phyloP scores from a whole-genome alignment of 1,140 invertebrate genomes.

The Pogonomyrmex barbatus region DNA sequence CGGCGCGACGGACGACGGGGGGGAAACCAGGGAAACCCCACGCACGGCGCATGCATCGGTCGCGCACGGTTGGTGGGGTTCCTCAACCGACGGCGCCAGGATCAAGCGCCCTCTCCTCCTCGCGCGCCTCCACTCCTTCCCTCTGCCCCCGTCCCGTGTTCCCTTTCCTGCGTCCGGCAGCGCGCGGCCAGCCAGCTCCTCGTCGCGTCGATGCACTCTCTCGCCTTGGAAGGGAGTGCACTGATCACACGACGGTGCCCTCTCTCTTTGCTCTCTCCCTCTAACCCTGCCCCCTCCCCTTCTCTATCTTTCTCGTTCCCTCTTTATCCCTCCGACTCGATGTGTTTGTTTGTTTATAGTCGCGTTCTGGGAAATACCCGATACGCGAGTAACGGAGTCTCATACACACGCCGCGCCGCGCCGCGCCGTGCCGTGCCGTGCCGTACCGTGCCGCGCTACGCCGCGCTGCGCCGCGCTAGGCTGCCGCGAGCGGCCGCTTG shows the following conservation, averaged over 20 bases:
- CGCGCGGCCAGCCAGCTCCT: constrained; percentile 61
- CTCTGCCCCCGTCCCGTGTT: background rate
- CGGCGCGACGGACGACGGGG: constrained; percentile 38
- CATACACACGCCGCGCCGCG: constrained; percentile 56
- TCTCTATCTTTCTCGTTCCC: constrained; percentile 11
- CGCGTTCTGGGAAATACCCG: constrained; percentile 83
- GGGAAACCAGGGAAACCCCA: constrained; percentile 67
- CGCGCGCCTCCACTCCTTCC: background rate
- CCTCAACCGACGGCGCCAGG: constrained; percentile 77
- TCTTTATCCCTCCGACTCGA: constrained; percentile 49
- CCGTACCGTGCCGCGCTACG: constrained; percentile 29
- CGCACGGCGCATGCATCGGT: constrained; percentile 75
- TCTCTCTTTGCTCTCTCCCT: constrained; percentile 7
- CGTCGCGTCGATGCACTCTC: constrained; percentile 63
- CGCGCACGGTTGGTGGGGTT: constrained; percentile 50
- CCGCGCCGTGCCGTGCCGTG: constrained; percentile 32
- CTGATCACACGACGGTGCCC: constrained; percentile 63
- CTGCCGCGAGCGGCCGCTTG: constrained; percentile 68
- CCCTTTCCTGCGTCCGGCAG: constrained; percentile 36
- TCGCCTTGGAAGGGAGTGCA: constrained; percentile 74
- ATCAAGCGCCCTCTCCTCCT: constrained; percentile 52
- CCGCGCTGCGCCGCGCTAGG: constrained; percentile 14
- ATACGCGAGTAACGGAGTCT: constrained; percentile 82
- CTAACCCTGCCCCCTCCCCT: background rate
- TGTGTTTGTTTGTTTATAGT: constrained; percentile 84